Base-by-base conservation (phyloP, 2,888 invertebrate genomes). In the Cacoxenus indagator region DNA sequence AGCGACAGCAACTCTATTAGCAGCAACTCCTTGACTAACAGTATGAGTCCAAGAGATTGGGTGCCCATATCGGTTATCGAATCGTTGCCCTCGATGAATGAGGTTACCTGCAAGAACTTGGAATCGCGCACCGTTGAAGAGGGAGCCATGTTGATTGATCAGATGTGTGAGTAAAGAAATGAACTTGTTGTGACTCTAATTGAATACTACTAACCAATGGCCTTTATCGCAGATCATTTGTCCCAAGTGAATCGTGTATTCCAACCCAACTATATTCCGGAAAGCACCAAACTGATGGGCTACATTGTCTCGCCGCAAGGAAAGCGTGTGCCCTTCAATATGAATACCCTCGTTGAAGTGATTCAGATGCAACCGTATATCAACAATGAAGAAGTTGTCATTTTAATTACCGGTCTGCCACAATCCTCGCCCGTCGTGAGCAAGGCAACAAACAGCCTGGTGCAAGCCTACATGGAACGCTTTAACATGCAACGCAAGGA, bases 371-470 rank as follows among this genome's bases (percentile, higher is more conserved):
- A 81, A 55, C 61, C 73, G 1, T 75, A 81, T 64, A 82, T 87
- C 57, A 85, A 79, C 64, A 70, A 81, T 37, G 80, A 87, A 11
- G 87, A 87, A 70, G 78, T 87, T 0, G 86, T 87, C 70, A 78
- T 87, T 59, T 83, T 82, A 73, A 81, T 87, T 14, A 81, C 86
- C 62, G 86, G 86, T 27, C 57, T 85, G 54, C 85, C 86, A 64
- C 73, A 79, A 45, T 70, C 59, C 27, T 78, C 73, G 71, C 68
- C 70, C 67, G 71, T 78, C 2, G 78, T 77, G 8, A 69, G 70
- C 26, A 86, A 87, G 73, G 85, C 86, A 19, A 78, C 81, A 37
- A 70, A 75, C 27, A 78, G 84, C 64, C 27, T 87, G 45, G 73
- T 87, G 11, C 67, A 85, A 31, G 85, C 88, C 43, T 87, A 87